These are phyloP conservation scores for Drosophila equinoxialis DNA, from an alignment of 1,140 invertebrate genomes.

Conservation along the genomic window DNA sequence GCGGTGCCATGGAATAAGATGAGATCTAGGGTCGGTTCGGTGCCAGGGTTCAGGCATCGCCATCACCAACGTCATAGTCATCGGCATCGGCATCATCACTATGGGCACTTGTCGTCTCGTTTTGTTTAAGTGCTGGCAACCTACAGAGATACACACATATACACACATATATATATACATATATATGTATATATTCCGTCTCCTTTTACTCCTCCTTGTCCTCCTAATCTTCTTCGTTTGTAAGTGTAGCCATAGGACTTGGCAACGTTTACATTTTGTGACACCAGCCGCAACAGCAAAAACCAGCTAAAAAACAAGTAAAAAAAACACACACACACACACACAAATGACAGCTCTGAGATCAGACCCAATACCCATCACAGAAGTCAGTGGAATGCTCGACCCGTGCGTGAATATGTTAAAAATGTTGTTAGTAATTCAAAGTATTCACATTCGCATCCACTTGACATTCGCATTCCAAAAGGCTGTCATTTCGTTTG, in stretches of 20 bases:
- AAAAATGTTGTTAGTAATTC: conserved; percentile 56
- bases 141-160: neutral
- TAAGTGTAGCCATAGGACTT: conserved; percentile 39
- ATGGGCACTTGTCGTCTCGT: conserved; percentile 44
- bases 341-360: neutral
- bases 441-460: conserved; percentile 54
- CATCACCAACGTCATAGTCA: conserved; percentile 26
- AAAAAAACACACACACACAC: neutral
- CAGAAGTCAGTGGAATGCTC: neutral
- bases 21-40: neutral
- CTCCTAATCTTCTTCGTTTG: conserved; percentile 33
- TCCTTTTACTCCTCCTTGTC: neutral
- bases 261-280: conserved; percentile 50
- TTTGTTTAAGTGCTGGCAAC: conserved; percentile 43
- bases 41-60: conserved; percentile 6
- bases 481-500: conserved; percentile 53
- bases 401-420: conserved; percentile 55
- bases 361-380: conserved; percentile 7
- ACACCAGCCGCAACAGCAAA: conserved; percentile 44
- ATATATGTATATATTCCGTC: neutral
- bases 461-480: conserved; percentile 53
- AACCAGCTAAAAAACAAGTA: neutral
- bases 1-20: neutral
- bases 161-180: conserved; percentile 27
- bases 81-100: conserved; percentile 43